A percentile compares a stretch with the other conserved stretches of the same genome.
These are phyloP conservation scores for Drosophila longiperda DNA, from an alignment of 2,888 invertebrate species.

Conservation along the genomic window DNA sequence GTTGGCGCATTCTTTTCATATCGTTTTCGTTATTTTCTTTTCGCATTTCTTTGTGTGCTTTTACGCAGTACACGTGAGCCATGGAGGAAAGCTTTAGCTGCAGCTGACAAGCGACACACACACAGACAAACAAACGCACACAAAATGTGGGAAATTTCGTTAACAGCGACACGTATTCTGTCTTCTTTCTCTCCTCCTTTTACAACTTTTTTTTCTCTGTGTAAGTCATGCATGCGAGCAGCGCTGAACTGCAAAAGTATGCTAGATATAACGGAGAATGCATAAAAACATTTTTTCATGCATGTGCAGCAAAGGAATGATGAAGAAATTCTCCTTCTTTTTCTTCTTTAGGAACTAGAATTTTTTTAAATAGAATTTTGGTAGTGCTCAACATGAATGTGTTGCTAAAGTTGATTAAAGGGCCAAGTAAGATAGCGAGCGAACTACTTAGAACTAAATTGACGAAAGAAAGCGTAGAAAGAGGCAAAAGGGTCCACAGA, in stretches of 20 bases:
- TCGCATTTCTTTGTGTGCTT: constrained; percentile 1
- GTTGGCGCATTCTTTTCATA: background rate
- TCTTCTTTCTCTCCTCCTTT: constrained; percentile 13
- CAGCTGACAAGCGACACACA: constrained; percentile 41
- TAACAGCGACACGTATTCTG: constrained; percentile 46
- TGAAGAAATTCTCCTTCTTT: background rate
- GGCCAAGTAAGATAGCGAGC: constrained; percentile 20
- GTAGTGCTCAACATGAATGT: constrained; percentile 2
- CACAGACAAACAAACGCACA: constrained; percentile 1
- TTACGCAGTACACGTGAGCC: constrained; percentile 42
- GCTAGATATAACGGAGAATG: constrained; percentile 69
- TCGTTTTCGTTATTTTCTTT: constrained; percentile 1
- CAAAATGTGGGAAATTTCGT: constrained; percentile 51
- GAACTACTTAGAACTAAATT: constrained; percentile 63
- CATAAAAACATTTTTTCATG: constrained; percentile 65
- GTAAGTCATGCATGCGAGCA: background rate
- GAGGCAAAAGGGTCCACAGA: constrained; percentile 57
- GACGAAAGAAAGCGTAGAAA: constrained; percentile 41
- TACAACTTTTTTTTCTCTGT: constrained; percentile 38
- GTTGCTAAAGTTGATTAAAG: constrained; percentile 48
- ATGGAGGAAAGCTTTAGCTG: constrained; percentile 20
- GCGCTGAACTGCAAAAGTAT: constrained; percentile 59
- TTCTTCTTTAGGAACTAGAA: background rate
- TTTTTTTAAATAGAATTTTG: constrained; percentile 22
- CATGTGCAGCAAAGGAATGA: constrained; percentile 2